Evolutionary conservation across 2,888 invertebrate genomes (phyloP), one percentile per base, ranked within the genome.

Genomic region (Argynnis bischoffii): DNA sequence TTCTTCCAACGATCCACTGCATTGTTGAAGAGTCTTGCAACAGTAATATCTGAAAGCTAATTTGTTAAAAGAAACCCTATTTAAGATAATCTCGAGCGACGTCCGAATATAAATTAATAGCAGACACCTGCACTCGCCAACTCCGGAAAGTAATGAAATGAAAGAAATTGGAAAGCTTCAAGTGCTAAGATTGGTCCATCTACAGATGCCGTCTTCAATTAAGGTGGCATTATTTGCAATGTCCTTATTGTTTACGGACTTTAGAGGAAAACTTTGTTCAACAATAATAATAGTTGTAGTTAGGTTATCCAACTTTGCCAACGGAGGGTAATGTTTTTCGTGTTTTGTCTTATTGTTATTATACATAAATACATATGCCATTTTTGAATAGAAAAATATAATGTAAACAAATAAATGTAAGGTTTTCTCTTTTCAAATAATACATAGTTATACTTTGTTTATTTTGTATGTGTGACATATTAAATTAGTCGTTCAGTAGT

Each of bases 11-110:
- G 57, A 47, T 6, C 47, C n/a, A 6, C 47, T 16, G 8, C 5
- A 16, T 16, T 59, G 35, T 55, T 18, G 48, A 60, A 71, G 50
- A 66, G 64, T 66, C 65, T 64, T 63, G 55, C 63, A 69, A 68
- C 56, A 35, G 66, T 69, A 71, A 73, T 69, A 73, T 73, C 67
- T 64, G 66, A 74, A 74, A 74, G 74, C 67, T 75, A 77, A 77
- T 77, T 76, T 74, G 66, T 76, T 77, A 73, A 76, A 76, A 75
- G 74, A 72, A 76, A 74, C 72, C 69, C 71, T 67, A 70, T 73
- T 80, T 80, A 79, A 79, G 75, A 78, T 79, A 82, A 83, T 81
- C 77, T 77, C 70, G 68, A 72, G 53, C 66, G 75, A 75, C 74
- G 77, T 71, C 66, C 68, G 70, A 72, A 75, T 73, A 71, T 73